These are phyloP conservation scores for Caenorhabditis latens DNA, from an alignment of 1,140 invertebrate genomes.

Conservation along the genomic window DNA sequence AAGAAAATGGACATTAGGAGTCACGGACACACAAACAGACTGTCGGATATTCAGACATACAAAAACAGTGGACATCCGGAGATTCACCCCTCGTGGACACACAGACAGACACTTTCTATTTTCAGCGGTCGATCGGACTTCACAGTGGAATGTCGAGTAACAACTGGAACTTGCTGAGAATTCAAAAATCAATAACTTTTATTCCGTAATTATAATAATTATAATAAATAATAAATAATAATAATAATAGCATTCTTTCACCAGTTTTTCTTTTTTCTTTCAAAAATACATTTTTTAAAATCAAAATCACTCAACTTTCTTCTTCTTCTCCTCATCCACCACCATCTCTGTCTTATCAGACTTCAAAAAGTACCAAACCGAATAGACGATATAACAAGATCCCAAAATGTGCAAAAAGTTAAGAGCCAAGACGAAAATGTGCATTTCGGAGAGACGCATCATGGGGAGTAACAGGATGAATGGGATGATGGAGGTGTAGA, in stretches of 20 bases:
- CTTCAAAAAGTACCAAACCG: constrained; percentile 5
- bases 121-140: constrained; percentile 41
- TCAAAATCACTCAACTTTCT: neutral
- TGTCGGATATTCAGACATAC: no score
- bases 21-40: no score
- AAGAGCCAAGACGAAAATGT: neutral
- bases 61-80: no score
- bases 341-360: neutral
- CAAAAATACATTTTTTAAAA: neutral
- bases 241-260: no score
- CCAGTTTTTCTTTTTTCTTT: no score
- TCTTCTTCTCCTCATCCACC: neutral
- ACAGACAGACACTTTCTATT: neutral
- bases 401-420: constrained; percentile 1
- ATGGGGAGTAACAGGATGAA: constrained; percentile 36
- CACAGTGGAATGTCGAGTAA: constrained; percentile 36
- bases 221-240: neutral
- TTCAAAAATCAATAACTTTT: neutral
- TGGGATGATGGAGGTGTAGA: constrained; percentile 18
- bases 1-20: no score
- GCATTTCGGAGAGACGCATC: constrained; percentile 43
- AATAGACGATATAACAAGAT: constrained; percentile 29
- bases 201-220: neutral
- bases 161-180: neutral
- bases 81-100: no score